Conservation (phyloP, 2,797 vertebrate genomes). For the Pogonophryne albipinna region DNA sequence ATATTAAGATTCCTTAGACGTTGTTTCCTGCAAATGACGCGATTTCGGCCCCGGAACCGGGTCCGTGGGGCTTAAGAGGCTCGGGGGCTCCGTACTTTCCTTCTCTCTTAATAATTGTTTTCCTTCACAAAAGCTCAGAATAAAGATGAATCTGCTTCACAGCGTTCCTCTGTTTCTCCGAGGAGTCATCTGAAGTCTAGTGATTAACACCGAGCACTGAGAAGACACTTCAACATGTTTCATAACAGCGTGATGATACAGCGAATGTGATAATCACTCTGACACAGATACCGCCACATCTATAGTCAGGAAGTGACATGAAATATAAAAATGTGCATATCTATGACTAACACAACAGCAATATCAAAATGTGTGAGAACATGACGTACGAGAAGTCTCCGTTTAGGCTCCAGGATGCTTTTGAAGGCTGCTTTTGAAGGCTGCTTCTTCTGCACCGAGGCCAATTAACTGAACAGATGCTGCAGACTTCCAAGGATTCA, state of each 20-base stretch:
- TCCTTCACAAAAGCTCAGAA: not conserved
- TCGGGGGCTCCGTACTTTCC: no score
- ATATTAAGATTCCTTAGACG: no score
- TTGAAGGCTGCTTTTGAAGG: not conserved
- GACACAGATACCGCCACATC: slow-evolving; percentile 12
- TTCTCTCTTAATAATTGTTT: no score
- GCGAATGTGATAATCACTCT: slow-evolving; percentile 37
- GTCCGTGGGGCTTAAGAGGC: no score
- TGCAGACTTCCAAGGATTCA: not conserved
- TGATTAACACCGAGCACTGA: slow-evolving; percentile 40
- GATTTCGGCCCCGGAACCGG: no score
- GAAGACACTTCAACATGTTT: slow-evolving; percentile 36
- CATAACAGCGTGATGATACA: not conserved
- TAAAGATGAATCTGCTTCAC: slow-evolving; percentile 31
- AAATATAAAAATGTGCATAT: slow-evolving; percentile 2
- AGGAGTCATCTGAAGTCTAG: slow-evolving; percentile 27
- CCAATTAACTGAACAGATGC: not conserved
- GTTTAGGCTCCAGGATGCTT: not conserved
- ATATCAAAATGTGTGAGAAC: not conserved
- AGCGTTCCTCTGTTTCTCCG: not conserved
- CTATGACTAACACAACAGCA: not conserved
- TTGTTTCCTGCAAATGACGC: no score
- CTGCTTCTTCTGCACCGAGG: not conserved
- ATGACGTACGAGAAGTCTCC: no score
- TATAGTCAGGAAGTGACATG: not conserved